Conservation (phyloP, 2,888 invertebrate species). For the Tetranychus piercei region DNA sequence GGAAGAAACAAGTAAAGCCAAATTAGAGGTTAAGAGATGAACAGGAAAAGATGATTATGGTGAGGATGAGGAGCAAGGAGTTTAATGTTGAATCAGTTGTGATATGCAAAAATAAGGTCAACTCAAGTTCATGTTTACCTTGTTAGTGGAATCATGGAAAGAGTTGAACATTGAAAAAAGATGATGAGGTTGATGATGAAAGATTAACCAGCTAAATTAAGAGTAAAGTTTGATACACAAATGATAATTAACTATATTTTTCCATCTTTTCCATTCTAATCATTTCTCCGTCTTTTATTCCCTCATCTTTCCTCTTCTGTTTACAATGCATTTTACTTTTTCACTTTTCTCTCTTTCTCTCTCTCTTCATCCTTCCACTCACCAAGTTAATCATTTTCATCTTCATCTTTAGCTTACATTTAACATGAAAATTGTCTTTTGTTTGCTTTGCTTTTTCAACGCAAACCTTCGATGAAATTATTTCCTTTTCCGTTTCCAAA, state of each 20-base stretch:
- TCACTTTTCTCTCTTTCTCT: background rate
- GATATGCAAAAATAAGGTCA: background rate
- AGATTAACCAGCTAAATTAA: background rate
- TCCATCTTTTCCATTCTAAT: background rate
- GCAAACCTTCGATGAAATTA: background rate
- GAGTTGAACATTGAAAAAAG: background rate
- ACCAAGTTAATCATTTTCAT: background rate
- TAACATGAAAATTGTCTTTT: background rate
- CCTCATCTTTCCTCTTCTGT: background rate
- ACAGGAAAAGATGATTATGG: background rate
- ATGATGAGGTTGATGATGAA: background rate
- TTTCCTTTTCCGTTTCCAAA: background rate
- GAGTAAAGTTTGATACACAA: background rate
- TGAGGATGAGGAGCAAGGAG: background rate
- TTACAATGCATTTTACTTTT: background rate
- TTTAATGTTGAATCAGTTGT: background rate
- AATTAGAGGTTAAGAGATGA: background rate
- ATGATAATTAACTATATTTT: background rate
- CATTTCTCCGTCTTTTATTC: background rate
- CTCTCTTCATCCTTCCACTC: background rate
- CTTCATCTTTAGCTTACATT: background rate
- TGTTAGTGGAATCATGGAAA: background rate
- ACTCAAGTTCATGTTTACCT: too few relatives aligned
- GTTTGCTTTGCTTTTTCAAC: background rate
- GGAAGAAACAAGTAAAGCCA: background rate